Percentiles rank a stretch among this genome's conserved stretches.
Evolutionary conservation across 2,888 invertebrate species (phyloP).

Genomic region (Caenorhabditis doughertyi): DNA sequence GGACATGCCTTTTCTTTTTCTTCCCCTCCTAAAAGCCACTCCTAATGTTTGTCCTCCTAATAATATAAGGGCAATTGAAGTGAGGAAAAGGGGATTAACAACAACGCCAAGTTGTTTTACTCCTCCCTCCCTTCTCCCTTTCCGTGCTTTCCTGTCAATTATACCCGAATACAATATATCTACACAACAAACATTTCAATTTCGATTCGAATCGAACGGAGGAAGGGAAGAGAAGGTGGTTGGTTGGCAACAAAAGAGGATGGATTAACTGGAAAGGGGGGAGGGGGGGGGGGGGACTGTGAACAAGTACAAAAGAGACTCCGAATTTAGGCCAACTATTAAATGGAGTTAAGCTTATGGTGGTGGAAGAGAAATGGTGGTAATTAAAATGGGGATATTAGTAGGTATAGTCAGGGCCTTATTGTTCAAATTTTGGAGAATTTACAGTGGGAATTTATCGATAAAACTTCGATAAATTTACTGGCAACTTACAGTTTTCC

Average conservation of each 20-base stretch:
- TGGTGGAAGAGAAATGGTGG: neutral
- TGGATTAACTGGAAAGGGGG: slow-evolving; percentile 16
- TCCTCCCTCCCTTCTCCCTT: slow-evolving; percentile 8
- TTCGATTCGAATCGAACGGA: slow-evolving; percentile 6
- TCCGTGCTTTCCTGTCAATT: slow-evolving; percentile 40
- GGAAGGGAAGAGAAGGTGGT: neutral
- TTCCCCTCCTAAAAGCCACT: neutral
- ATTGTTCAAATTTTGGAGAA: too few species aligned
- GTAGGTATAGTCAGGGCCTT: too few species aligned
- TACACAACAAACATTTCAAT: neutral
- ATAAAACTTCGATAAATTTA: too few species aligned
- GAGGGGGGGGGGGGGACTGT: too few species aligned
- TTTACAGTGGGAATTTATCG: too few species aligned
- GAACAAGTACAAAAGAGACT: slow-evolving; percentile 43
- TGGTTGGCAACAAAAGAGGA: slow-evolving; percentile 42
- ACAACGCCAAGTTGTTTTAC: slow-evolving; percentile 57
- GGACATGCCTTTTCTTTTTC: neutral
- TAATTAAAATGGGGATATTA: neutral
- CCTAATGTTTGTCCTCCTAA: slow-evolving; percentile 40
- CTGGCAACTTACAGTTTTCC: too few species aligned
- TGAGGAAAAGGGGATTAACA: slow-evolving; percentile 44
- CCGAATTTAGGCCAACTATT: slow-evolving; percentile 36
- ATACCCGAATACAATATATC: slow-evolving; percentile 24
- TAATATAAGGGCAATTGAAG: slow-evolving; percentile 50
- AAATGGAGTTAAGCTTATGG: slow-evolving; percentile 7